Conservation (phyloP, 2,113 vertebrate genomes). For the Vicugna pacos region DNA sequence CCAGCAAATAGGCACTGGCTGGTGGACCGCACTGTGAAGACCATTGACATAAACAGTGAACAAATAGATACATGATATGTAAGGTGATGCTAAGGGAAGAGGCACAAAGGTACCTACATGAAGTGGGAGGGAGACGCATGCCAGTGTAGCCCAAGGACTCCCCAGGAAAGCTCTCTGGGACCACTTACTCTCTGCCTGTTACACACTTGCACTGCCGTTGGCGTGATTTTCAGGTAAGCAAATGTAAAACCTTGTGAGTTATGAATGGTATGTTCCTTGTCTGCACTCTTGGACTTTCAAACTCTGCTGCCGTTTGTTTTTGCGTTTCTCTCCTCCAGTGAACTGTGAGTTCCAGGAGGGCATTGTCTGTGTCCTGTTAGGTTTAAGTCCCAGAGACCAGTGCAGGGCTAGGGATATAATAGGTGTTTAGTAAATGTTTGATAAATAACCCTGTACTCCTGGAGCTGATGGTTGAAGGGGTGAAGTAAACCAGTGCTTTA, state of each 20-base stretch:
- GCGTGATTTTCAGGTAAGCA: not conserved
- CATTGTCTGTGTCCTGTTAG: not conserved
- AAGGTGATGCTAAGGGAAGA: not conserved
- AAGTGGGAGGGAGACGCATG: not conserved
- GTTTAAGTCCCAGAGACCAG: not conserved
- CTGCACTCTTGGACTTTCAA: not conserved
- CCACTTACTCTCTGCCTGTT: not conserved
- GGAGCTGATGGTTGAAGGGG: not conserved
- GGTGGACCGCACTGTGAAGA: not conserved
- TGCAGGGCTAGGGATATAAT: not conserved
- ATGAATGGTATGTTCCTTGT: not conserved
- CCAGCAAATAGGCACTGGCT: not conserved
- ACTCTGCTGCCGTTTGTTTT: not conserved
- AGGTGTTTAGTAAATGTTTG: conserved; percentile 25
- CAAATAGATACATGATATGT: not conserved
- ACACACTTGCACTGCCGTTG: not conserved
- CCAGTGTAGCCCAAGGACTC: not conserved
- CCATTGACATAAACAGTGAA: not conserved
- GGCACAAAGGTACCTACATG: not conserved
- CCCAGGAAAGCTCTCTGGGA: not conserved
- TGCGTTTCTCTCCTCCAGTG: not conserved
- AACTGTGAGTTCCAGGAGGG: conserved; percentile 27
- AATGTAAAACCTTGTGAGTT: not conserved
- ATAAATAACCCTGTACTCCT: not conserved
- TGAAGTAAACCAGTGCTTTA: not conserved